Evolutionary conservation across 2,888 invertebrate genomes (phyloP).

Genomic region (Brenthis hecate): DNA sequence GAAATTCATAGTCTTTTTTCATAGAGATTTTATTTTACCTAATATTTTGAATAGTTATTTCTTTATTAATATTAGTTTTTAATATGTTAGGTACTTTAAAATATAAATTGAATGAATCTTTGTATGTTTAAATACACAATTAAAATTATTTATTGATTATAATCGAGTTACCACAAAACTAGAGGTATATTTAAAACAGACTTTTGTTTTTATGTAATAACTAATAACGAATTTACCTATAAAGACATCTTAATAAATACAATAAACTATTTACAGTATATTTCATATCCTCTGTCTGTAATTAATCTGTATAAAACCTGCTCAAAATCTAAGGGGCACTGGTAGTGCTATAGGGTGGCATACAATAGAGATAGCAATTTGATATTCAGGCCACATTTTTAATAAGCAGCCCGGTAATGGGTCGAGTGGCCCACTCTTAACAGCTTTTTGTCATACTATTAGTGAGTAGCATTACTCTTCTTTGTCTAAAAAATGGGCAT

Average conservation of each 20-base stretch:
- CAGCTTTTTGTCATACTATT: conserved; percentile 71
- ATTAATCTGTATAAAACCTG: conserved; percentile 34
- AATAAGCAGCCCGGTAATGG: conserved; percentile 75
- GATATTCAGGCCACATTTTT: conserved; percentile 83
- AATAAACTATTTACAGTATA: not conserved
- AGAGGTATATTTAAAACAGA: too few relatives aligned
- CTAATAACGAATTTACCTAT: too few relatives aligned
- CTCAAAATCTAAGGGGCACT: conserved; percentile 58
- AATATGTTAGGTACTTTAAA: not conserved
- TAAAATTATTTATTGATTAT: too few relatives aligned
- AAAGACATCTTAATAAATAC: too few relatives aligned
- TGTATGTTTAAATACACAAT: too few relatives aligned
- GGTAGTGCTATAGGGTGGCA: conserved; percentile 59
- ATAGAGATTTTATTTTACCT: too few relatives aligned
- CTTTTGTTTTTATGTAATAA: too few relatives aligned
- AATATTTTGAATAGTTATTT: too few relatives aligned
- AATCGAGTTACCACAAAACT: too few relatives aligned
- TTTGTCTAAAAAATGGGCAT: conserved; percentile 25
- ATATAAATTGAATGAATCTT: too few relatives aligned
- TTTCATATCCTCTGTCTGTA: conserved; percentile 45
- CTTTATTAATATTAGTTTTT: not conserved
- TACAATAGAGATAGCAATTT: conserved; percentile 81
- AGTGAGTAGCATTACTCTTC: conserved; percentile 47
- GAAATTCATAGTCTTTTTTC: conserved; percentile 37
- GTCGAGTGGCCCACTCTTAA: conserved; percentile 68